Conservation (phyloP, 2,797 vertebrate species). For the Phataginus tricuspis region DNA sequence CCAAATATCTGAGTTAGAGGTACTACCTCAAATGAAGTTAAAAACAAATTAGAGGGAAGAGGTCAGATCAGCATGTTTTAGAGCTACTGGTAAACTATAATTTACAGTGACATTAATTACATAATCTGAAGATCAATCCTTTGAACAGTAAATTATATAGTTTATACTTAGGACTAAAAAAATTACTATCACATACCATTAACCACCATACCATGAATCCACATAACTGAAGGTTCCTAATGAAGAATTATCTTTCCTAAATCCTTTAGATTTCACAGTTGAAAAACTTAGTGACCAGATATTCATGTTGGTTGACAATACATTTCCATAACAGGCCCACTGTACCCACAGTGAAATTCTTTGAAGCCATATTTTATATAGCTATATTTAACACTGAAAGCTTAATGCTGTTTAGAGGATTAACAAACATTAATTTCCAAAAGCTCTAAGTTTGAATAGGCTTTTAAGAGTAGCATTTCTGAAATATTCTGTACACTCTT, state of each 20-base stretch:
- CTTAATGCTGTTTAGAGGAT: slow-evolving; percentile 21
- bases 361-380: slow-evolving; percentile 9
- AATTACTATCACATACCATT: background rate
- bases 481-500: background rate
- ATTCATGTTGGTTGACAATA: background rate
- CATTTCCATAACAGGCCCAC: background rate
- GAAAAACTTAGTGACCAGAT: background rate
- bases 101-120: slow-evolving; percentile 5
- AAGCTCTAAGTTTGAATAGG: background rate
- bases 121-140: slow-evolving; percentile 44
- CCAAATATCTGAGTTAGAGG: background rate
- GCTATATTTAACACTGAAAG: slow-evolving; percentile 17
- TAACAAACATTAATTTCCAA: slow-evolving; percentile 22
- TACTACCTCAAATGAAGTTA: background rate
- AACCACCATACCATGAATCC: background rate
- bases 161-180: slow-evolving; percentile 32
- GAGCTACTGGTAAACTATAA: slow-evolving; percentile 19
- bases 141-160: background rate
- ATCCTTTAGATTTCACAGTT: slow-evolving; percentile 3
- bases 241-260: slow-evolving; percentile 39
- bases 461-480: slow-evolving; percentile 54
- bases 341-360: background rate
- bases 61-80: slow-evolving; percentile 29
- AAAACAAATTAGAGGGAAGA: slow-evolving; percentile 27
- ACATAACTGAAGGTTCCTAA: background rate